Percentiles rank a stretch among this genome's conserved stretches.
Conservation (phyloP, 2,888 invertebrate species). For the Sphinx pinastri region DNA sequence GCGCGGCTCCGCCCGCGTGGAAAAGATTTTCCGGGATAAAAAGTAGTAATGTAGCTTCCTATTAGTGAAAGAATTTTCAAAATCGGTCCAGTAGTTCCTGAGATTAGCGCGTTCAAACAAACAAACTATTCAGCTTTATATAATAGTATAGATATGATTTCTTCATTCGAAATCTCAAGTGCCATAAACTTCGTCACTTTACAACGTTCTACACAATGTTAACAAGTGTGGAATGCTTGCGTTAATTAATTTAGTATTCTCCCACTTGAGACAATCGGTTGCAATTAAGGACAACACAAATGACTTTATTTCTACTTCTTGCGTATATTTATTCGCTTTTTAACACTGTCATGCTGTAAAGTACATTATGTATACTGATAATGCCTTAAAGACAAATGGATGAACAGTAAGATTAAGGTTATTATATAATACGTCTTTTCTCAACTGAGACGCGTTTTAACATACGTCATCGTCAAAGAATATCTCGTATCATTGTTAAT, state of each 20-base stretch:
- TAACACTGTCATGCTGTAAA: no score
- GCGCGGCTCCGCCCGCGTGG: no score
- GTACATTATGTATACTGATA: background rate
- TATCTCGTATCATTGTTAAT: background rate
- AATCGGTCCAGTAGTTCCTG: no score
- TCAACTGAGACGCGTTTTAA: background rate
- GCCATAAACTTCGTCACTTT: conserved; percentile 17
- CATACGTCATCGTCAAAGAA: background rate
- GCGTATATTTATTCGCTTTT: background rate
- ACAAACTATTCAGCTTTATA: no score
- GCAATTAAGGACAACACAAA: conserved; percentile 15
- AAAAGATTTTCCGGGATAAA: no score
- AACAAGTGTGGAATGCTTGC: conserved; percentile 19
- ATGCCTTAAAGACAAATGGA: background rate
- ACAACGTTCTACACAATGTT: conserved; percentile 16
- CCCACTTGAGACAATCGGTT: conserved; percentile 14
- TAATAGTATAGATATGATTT: no score
- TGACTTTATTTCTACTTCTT: conserved; percentile 4
- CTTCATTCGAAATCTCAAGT: conserved; percentile 1
- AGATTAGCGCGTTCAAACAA: no score
- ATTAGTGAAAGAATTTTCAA: no score
- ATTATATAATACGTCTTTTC: background rate
- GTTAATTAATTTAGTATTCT: conserved; percentile 17
- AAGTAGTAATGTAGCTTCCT: no score
- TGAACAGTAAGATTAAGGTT: background rate